These are phyloP conservation scores for Rynchops niger DNA, from an alignment of 2,113 vertebrate genomes.

Conservation along the genomic window DNA sequence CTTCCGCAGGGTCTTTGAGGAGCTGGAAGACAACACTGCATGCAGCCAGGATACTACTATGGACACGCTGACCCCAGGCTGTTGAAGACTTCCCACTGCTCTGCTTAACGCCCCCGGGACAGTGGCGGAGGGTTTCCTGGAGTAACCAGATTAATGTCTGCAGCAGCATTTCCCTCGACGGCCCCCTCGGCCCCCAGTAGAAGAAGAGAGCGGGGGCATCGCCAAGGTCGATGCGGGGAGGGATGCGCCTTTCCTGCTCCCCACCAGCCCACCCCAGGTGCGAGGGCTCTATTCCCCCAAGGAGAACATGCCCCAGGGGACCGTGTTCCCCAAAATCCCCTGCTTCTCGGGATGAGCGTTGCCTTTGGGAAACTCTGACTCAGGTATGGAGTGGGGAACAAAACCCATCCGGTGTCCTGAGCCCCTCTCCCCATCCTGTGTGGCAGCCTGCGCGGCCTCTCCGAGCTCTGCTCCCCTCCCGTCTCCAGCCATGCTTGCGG, in stretches of 20 bases:
- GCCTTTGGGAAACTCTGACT: neutral
- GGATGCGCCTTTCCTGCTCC: neutral
- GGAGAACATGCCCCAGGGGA: fast-evolving
- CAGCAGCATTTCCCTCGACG: fast-evolving
- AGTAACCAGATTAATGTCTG: neutral
- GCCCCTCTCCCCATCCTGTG: too few relatives aligned
- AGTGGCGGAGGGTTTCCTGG: neutral
- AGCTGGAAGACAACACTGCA: fast-evolving
- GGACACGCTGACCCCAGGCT: neutral
- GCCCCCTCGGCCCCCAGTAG: too few relatives aligned
- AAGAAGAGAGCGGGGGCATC: neutral
- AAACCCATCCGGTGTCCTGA: neutral
- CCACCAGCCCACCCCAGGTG: fast-evolving
- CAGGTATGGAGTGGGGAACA: fast-evolving
- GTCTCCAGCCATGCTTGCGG: fast-evolving
- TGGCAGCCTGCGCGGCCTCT: neutral
- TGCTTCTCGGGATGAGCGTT: neutral
- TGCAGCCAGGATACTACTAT: neutral
- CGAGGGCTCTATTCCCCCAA: fast-evolving
- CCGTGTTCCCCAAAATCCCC: neutral
- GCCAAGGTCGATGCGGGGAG: fast-evolving
- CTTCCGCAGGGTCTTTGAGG: neutral
- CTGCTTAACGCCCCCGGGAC: fast-evolving
- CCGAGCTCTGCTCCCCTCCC: neutral
- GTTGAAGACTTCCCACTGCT: neutral